Base-by-base conservation (phyloP, 2,888 invertebrate genomes). In the Dryobota labecula region DNA sequence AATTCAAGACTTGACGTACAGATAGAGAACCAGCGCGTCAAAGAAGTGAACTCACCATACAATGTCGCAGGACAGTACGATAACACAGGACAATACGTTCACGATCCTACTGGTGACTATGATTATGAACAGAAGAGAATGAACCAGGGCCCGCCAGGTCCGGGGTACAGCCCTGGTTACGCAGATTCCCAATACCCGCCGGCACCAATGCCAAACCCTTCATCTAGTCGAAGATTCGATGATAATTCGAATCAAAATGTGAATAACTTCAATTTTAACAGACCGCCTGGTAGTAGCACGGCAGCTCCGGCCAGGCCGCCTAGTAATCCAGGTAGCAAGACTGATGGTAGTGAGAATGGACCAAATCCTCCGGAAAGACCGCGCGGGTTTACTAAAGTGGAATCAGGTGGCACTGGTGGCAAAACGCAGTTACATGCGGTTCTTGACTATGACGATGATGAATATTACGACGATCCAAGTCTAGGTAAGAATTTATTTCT, bases 371-470 rank as follows among this genome's bases (percentile, higher is more conserved):
- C 96, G 1, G 95, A 96, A 69, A 94, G 96, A 77, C 97, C 97
- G 45, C 96, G 97, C 5, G 97, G 97, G 8, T 97, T 97, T 88
- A 97, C 97, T 20, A 96, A 97, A 86, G 97, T 97, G 56, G 95
- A 96, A 86, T 90, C 92, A 7, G 96, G 97, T 77, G 95, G 96
- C 2, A 94, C 93, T 73, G 97, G 94, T 86, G 94, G 95, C 24
- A 97, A 97, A 89, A 97, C 97, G 2, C 97, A 97, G 84, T 92
- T 98, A 73, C 98, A 98, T 90, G 97, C 98, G 6, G 97, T 98
- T 33, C 95, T 98, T 63, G 98, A 98, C 90, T 98, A 97, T 86
- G 97, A 90, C 20, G 90, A 97, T 49, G 90, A 97, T 84, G 91
- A 94, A 56, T 97, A 97, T 86, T 97, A 97, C 72, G 97, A 97